Percentiles rank a stretch among this genome's conserved stretches.
Conservation (phyloP, 2,113 vertebrate genomes). For the Mungos mungo region DNA sequence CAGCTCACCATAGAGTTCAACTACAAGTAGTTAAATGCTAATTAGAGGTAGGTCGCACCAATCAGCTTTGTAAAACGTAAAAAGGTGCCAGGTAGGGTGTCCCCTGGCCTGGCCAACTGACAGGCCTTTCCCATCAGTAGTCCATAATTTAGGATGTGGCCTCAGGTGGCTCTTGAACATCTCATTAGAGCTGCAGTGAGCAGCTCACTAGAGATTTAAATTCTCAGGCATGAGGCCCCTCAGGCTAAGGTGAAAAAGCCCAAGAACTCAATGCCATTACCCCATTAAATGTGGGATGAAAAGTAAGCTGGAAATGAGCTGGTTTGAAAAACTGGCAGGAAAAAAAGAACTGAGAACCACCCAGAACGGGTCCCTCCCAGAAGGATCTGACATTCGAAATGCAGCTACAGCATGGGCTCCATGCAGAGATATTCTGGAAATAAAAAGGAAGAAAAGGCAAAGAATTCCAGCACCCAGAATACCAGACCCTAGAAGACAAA, state of each 20-base stretch:
- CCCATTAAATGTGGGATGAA: slow-evolving; percentile 6
- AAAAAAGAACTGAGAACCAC: background rate
- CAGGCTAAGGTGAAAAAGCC: slow-evolving; percentile 24
- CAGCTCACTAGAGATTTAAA: slow-evolving; percentile 47
- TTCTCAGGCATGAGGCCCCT: slow-evolving; percentile 43
- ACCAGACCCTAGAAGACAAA: background rate
- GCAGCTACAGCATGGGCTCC: background rate
- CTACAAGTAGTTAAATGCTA: background rate
- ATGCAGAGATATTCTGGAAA: background rate
- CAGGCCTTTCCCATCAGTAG: background rate
- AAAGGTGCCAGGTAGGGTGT: background rate
- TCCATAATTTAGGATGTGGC: slow-evolving; percentile 37
- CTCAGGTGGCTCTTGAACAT: slow-evolving; percentile 8
- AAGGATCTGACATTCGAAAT: background rate
- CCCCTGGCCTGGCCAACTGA: background rate
- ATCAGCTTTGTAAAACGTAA: slow-evolving; percentile 13
- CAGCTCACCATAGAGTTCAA: background rate
- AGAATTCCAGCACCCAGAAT: background rate
- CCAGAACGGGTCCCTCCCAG: background rate
- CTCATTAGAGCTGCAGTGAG: slow-evolving; percentile 40
- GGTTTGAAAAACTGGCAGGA: background rate
- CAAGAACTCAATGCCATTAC: slow-evolving; percentile 19
- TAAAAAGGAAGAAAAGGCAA: background rate
- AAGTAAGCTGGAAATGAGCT: background rate
- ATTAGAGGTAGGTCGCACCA: background rate